These are phyloP conservation scores for Zaprionus gabonicus DNA, from an alignment of 1,140 invertebrate genomes.

Conservation along the genomic window DNA sequence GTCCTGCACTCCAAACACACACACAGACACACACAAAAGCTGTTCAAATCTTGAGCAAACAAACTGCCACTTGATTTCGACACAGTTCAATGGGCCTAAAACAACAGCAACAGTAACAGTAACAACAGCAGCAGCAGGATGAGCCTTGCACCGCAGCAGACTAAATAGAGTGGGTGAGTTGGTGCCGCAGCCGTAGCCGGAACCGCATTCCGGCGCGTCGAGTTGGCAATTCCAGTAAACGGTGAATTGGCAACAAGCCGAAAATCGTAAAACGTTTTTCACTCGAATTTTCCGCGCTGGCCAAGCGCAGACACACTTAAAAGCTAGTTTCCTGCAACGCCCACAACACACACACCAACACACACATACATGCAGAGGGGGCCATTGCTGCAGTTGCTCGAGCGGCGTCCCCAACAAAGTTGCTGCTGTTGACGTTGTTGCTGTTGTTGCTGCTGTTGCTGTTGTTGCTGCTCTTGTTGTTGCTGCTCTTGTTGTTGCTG, in stretches of 20 bases:
- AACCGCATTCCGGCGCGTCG: constrained; percentile 1
- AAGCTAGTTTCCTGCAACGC: constrained; percentile 77
- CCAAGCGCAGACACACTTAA: constrained; percentile 72
- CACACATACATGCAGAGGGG: neutral
- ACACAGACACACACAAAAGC: neutral
- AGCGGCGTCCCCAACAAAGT: neutral
- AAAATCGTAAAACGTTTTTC: constrained; percentile 52
- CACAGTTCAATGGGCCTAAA: constrained; percentile 24
- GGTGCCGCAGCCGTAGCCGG: neutral
- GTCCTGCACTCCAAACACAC: constrained; percentile 16
- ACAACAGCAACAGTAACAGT: neutral
- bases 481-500: neutral
- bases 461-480: constrained; percentile 5
- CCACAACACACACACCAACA: constrained; percentile 30
- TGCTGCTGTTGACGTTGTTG: constrained; percentile 2
- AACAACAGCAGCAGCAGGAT: constrained; percentile 22
- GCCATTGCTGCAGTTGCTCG: constrained; percentile 1
- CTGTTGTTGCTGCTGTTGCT: constrained; percentile 8
- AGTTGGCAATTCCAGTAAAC: constrained; percentile 37
- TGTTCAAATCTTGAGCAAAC: constrained; percentile 19
- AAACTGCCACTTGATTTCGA: constrained; percentile 58
- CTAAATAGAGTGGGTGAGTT: neutral
- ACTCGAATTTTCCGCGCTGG: constrained; percentile 43
- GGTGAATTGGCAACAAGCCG: constrained; percentile 37
- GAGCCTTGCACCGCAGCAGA: no score